A percentile compares a stretch with the other conserved stretches of the same genome.
These are phyloP conservation scores for Camelus dromedarius DNA, from an alignment of 2,113 vertebrate species.

Conservation along the genomic window DNA sequence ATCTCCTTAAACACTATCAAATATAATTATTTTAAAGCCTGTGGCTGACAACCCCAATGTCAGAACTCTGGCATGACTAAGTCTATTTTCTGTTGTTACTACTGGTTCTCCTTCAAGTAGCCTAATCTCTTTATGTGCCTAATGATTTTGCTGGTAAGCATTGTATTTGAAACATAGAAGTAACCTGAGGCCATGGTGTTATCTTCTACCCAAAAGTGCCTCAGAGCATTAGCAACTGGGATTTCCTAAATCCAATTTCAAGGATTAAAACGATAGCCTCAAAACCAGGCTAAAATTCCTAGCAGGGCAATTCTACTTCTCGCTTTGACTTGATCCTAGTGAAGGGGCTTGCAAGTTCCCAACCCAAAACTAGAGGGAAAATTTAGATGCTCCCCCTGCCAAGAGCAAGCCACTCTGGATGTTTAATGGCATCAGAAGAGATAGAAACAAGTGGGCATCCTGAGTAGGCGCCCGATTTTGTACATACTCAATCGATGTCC, in stretches of 20 bases:
- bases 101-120: neutral
- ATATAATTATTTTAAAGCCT: neutral
- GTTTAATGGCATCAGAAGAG: neutral
- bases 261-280: neutral
- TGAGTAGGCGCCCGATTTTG: neutral
- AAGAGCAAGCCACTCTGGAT: neutral
- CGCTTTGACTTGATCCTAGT: neutral
- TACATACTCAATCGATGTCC: neutral
- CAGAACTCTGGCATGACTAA: neutral
- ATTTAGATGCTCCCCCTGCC: too few species aligned
- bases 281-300: neutral
- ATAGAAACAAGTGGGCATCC: neutral
- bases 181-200: neutral
- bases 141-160: neutral
- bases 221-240: neutral
- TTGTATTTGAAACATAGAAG: neutral
- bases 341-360: neutral
- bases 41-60: neutral
- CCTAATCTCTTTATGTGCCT: neutral
- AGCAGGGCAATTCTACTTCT: neutral
- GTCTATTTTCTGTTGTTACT: neutral
- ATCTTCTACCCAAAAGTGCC: neutral
- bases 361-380: neutral
- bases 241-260: slow-evolving; percentile 9
- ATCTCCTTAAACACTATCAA: neutral